Conservation (phyloP, 2,888 invertebrate genomes). For the Zeuzera pyrina region DNA sequence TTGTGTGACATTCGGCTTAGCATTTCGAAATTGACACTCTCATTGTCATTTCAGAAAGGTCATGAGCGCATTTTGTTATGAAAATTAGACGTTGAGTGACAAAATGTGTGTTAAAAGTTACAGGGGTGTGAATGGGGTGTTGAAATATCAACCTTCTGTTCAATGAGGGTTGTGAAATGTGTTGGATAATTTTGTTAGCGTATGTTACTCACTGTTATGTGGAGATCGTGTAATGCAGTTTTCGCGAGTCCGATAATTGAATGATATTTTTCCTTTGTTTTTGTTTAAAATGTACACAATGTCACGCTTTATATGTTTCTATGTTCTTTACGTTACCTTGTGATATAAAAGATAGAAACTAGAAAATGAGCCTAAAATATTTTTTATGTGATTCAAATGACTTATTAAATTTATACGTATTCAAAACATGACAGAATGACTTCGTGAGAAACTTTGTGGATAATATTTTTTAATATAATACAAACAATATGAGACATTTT, state of each 20-base stretch:
- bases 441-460: too few species aligned
- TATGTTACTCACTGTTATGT: constrained; percentile 49
- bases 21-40: constrained; percentile 29
- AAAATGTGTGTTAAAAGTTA: constrained; percentile 31
- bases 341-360: too few species aligned
- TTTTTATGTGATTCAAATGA: too few species aligned
- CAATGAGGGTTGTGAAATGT: constrained; percentile 47
- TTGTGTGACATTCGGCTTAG: constrained; percentile 34
- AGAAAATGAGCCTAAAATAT: too few species aligned
- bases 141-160: constrained; percentile 45
- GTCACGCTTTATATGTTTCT: constrained; percentile 36
- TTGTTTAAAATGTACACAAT: constrained; percentile 29
- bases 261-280: constrained; percentile 13
- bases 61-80: constrained; percentile 32
- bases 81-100: constrained; percentile 46
- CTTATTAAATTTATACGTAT: too few species aligned
- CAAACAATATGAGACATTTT: too few species aligned
- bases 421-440: too few species aligned
- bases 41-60: constrained; percentile 41
- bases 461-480: too few species aligned
- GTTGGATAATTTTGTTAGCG: constrained; percentile 56
- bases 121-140: constrained; percentile 51
- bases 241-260: constrained; percentile 48
- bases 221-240: constrained; percentile 41
- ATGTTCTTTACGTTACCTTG: constrained; percentile 25